These are phyloP conservation scores for Neosilurus mollespiculum DNA, from an alignment of 2,797 vertebrate genomes.

Conservation along the genomic window DNA sequence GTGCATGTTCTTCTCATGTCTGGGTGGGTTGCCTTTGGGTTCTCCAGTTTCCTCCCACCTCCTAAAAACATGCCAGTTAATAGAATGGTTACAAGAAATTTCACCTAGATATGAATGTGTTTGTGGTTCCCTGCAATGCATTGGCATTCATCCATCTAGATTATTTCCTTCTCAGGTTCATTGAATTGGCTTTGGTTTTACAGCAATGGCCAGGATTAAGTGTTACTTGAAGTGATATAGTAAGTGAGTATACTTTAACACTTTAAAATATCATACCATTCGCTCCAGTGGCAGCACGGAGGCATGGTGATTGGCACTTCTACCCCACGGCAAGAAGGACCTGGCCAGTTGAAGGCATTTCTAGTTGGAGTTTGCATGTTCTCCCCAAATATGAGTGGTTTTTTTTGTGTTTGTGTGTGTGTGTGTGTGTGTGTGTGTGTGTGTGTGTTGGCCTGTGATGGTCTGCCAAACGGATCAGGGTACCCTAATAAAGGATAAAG, in stretches of 20 bases:
- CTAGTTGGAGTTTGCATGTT: too few relatives aligned
- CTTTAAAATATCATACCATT: neutral
- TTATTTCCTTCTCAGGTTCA: neutral
- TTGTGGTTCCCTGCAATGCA: neutral
- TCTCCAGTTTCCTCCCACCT: neutral
- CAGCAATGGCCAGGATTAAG: neutral
- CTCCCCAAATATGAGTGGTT: too few relatives aligned
- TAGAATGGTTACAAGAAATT: neutral
- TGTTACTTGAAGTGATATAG: neutral
- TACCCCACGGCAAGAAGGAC: too few relatives aligned
- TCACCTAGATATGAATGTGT: neutral
- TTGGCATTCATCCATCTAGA: neutral
- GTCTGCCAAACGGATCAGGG: too few relatives aligned
- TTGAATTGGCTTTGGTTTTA: neutral
- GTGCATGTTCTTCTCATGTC: neutral
- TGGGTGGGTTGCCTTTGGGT: neutral
- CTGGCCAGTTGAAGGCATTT: too few relatives aligned
- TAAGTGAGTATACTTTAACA: slow-evolving; percentile 1
- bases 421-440: too few relatives aligned
- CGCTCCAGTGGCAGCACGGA: neutral
- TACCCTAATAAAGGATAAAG: too few relatives aligned
- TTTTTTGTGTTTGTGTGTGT: too few relatives aligned
- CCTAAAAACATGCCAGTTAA: neutral
- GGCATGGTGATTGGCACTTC: too few relatives aligned
- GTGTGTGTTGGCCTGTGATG: too few relatives aligned